Conservation (phyloP, 2,888 invertebrate species). For the Ecliptopera silaceata region DNA sequence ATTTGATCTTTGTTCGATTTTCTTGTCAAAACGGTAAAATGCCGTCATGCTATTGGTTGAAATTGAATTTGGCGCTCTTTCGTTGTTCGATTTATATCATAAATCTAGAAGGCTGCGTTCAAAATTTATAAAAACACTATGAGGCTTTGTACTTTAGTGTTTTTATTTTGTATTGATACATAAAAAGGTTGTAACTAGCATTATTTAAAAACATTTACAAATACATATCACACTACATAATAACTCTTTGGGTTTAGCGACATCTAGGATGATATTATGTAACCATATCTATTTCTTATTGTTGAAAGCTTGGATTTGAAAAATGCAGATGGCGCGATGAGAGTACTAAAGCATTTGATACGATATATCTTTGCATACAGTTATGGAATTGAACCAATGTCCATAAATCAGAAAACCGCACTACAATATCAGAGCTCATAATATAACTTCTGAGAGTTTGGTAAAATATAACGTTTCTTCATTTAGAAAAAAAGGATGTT, state of each 20-base stretch:
- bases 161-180: too few relatives aligned
- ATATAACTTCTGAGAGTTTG: too few relatives aligned
- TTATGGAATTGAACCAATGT: too few relatives aligned
- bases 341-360: too few relatives aligned
- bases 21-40: constrained; percentile 59
- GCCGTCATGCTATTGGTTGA: constrained; percentile 60
- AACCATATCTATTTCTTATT: neutral
- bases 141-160: neutral
- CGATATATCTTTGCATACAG: too few relatives aligned
- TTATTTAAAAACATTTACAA: neutral
- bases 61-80: constrained; percentile 63
- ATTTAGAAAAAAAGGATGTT: too few relatives aligned
- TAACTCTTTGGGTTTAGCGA: neutral
- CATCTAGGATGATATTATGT: neutral
- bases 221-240: neutral
- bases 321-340: neutral
- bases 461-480: too few relatives aligned
- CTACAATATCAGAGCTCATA: too few relatives aligned
- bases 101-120: constrained; percentile 57
- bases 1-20: constrained; percentile 31
- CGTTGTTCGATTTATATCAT: constrained; percentile 49
- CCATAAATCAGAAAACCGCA: too few relatives aligned
- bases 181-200: too few relatives aligned
- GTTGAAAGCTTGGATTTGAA: neutral
- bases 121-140: neutral